phyloP scores from a whole-genome alignment of 2,797 vertebrate species.

The Ceryle rudis region DNA sequence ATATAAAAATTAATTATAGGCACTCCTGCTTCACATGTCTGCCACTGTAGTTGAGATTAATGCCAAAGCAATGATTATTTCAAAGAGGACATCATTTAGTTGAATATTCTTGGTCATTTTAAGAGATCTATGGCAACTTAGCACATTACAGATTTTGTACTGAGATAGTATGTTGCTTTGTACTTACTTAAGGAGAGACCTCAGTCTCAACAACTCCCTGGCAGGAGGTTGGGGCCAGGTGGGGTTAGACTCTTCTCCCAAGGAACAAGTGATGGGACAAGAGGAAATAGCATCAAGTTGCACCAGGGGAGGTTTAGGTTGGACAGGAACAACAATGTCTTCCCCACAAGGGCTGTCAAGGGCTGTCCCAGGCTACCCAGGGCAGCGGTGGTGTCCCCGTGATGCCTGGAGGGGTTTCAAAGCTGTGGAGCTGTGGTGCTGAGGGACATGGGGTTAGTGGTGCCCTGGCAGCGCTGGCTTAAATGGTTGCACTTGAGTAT shows the following conservation, averaged over 20 bases:
- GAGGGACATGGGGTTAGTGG: background rate
- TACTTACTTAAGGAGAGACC: background rate
- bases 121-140: background rate
- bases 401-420: background rate
- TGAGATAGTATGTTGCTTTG: background rate
- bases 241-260: background rate
- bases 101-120: background rate
- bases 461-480: background rate
- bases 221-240: background rate
- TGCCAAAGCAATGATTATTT: slow-evolving; percentile 24
- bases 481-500: background rate
- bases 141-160: background rate
- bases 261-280: background rate
- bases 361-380: background rate
- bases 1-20: background rate
- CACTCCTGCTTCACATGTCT: background rate
- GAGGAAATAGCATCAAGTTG: background rate
- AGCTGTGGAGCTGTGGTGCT: background rate
- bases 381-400: background rate
- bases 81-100: background rate
- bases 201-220: background rate
- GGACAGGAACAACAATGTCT: background rate
- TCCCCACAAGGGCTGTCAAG: background rate
- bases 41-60: background rate
- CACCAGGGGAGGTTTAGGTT: background rate